Conservation (phyloP, 2,888 invertebrate species). For the Formica aserva region DNA sequence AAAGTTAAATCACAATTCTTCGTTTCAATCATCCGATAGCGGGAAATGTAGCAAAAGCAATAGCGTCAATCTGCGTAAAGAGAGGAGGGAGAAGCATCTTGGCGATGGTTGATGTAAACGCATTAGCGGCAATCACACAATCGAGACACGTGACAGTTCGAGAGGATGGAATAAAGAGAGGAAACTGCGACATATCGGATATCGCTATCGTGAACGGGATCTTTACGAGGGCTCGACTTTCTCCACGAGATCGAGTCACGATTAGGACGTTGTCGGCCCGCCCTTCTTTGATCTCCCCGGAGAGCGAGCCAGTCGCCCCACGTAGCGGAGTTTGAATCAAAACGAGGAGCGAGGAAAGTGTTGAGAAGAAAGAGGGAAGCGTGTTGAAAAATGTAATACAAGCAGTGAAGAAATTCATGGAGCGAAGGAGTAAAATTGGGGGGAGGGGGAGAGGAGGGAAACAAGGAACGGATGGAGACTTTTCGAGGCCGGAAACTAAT, state of each 20-base stretch:
- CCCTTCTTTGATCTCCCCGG: constrained; percentile 41
- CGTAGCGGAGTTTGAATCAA: constrained; percentile 29
- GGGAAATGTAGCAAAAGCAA: neutral
- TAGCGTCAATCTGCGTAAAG: neutral
- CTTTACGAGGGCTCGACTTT: constrained; percentile 44
- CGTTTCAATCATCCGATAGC: neutral
- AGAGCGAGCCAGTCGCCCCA: constrained; percentile 30
- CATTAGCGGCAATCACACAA: constrained; percentile 41
- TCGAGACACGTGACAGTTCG: constrained; percentile 19
- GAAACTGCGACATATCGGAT: constrained; percentile 48
- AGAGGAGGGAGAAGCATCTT: neutral
- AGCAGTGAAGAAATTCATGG: constrained; percentile 39
- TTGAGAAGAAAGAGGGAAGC: constrained; percentile 17
- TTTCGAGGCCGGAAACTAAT: neutral
- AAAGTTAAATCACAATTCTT: neutral
- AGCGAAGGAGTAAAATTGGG: neutral
- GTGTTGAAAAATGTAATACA: constrained; percentile 45
- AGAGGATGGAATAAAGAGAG: constrained; percentile 22
- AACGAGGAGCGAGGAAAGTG: constrained; percentile 36
- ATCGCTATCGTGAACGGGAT: constrained; percentile 32
- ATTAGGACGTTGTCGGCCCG: constrained; percentile 56
- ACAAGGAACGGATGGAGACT: neutral
- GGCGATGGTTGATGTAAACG: constrained; percentile 29
- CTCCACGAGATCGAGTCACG: constrained; percentile 54
- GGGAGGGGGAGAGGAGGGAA: neutral